These are phyloP conservation scores for Marmota monax DNA, from an alignment of 2,113 vertebrate species.

Conservation along the genomic window DNA sequence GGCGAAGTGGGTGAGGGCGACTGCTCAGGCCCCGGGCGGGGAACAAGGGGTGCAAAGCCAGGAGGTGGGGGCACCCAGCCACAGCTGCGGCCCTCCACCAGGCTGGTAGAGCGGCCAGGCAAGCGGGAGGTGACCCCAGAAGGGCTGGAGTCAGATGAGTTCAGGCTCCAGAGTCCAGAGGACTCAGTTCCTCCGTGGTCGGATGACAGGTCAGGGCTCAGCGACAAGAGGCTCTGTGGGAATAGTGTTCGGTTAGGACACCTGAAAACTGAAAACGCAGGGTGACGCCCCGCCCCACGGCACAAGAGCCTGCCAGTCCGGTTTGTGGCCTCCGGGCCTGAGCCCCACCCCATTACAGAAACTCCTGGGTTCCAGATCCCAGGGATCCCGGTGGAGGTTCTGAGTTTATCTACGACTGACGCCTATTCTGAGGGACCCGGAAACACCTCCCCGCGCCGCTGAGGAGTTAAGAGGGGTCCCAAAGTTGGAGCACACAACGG, in stretches of 20 bases:
- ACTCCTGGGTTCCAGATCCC: background rate
- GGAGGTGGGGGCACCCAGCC: constrained; percentile 82
- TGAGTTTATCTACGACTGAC: background rate
- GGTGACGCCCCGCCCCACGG: constrained; percentile 59
- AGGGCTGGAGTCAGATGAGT: background rate
- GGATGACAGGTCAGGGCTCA: constrained; percentile 57
- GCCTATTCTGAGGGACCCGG: background rate
- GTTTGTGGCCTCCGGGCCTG: constrained; percentile 68
- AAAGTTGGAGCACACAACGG: background rate
- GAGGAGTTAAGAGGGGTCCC: background rate
- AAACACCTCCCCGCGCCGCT: background rate
- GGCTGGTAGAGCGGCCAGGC: constrained; percentile 78
- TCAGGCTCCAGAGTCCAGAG: constrained; percentile 68
- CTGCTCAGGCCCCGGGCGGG: constrained; percentile 88
- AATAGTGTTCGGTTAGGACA: constrained; percentile 53
- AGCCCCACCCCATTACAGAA: constrained; percentile 60
- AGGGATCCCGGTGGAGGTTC: background rate
- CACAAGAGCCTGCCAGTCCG: constrained; percentile 65
- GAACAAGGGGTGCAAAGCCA: constrained; percentile 76
- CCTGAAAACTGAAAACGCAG: constrained; percentile 52
- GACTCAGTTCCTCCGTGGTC: constrained; percentile 63
- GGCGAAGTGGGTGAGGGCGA: constrained; percentile 88
- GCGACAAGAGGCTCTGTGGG: constrained; percentile 72
- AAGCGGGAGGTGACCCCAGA: constrained; percentile 49
- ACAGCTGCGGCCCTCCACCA: constrained; percentile 76